Conservation (phyloP, 2,888 invertebrate species). For the Choristoneura rosaceana region DNA sequence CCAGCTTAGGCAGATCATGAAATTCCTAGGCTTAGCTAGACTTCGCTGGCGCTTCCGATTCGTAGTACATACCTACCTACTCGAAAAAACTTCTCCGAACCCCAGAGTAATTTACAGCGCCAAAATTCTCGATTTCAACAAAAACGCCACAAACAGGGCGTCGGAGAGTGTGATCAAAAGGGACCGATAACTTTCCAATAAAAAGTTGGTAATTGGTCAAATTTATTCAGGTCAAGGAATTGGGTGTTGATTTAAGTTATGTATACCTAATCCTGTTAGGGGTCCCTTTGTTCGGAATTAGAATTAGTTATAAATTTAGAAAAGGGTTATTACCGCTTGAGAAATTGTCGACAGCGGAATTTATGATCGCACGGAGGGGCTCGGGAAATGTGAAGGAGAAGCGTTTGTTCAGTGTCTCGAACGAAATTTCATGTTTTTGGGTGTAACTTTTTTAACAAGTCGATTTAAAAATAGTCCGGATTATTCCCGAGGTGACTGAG, state of each 20-base stretch:
- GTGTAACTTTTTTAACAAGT: too few relatives aligned
- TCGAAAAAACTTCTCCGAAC: too few relatives aligned
- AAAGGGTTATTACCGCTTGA: constrained; percentile 6
- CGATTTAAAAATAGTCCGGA: too few relatives aligned
- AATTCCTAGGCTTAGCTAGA: too few relatives aligned
- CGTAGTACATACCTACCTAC: too few relatives aligned
- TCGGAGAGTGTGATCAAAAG: constrained; percentile 22
- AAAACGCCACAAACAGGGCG: constrained; percentile 7
- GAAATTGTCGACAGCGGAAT: constrained; percentile 1
- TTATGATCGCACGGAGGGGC: not conserved
- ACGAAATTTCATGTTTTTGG: not conserved
- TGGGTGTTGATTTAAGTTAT: constrained; percentile 25
- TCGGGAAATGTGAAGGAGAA: not conserved
- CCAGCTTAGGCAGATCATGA: too few relatives aligned
- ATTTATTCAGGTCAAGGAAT: constrained; percentile 40
- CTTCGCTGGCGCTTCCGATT: too few relatives aligned
- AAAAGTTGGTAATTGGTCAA: constrained; percentile 40
- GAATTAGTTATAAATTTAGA: constrained; percentile 13
- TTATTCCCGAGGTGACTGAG: too few relatives aligned
- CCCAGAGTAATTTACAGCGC: too few relatives aligned
- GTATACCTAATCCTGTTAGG: constrained; percentile 18
- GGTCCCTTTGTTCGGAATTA: constrained; percentile 19
- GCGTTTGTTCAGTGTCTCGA: not conserved
- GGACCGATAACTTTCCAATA: constrained; percentile 37
- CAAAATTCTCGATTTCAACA: not conserved